Conservation (phyloP, 2,888 invertebrate species). For the Xestia rhomboidea region DNA sequence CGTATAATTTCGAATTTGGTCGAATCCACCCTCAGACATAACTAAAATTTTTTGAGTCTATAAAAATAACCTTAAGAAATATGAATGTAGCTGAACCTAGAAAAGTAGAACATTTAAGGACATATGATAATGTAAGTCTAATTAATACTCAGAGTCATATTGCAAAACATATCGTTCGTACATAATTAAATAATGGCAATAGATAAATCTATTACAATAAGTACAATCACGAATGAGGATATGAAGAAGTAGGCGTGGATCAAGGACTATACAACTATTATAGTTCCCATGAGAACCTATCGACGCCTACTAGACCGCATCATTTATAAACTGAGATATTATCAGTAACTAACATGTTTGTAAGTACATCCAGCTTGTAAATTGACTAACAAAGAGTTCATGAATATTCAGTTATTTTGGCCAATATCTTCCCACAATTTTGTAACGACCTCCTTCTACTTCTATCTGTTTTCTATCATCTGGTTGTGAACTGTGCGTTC, state of each 20-base stretch:
- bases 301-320: slow-evolving; percentile 57
- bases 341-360: slow-evolving; percentile 41
- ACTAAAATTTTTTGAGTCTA: slow-evolving; percentile 2
- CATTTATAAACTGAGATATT: slow-evolving; percentile 41
- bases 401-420: slow-evolving; percentile 4
- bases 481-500: background rate
- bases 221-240: slow-evolving; percentile 55
- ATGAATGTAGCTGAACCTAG: slow-evolving; percentile 11
- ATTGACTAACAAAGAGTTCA: background rate
- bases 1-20: too few relatives aligned
- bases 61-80: background rate
- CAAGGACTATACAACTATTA: slow-evolving; percentile 61
- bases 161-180: background rate
- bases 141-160: background rate
- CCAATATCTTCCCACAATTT: background rate
- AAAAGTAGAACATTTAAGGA: slow-evolving; percentile 14
- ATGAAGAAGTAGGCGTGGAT: slow-evolving; percentile 56
- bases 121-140: slow-evolving; percentile 9
- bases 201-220: slow-evolving; percentile 18
- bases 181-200: slow-evolving; percentile 23
- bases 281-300: slow-evolving; percentile 64
- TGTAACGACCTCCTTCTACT: background rate
- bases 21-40: too few relatives aligned
- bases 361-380: slow-evolving; percentile 13
- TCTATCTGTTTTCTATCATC: background rate